Base-by-base conservation (phyloP, 2,113 vertebrate species). In the Alexandromys fortis region DNA sequence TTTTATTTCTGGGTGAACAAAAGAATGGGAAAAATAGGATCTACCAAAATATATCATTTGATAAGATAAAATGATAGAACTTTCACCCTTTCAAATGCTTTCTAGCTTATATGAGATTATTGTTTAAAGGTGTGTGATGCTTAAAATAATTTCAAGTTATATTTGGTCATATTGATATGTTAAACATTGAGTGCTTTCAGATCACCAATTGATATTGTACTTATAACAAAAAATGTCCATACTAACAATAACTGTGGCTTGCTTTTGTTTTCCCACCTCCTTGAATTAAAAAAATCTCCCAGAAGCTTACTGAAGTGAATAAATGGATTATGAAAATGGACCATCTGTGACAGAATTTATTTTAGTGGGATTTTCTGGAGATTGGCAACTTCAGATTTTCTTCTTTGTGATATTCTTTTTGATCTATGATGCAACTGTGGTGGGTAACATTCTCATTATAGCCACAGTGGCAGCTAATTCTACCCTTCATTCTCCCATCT, bases 331-430 rank as follows among this genome's bases (percentile, higher is more conserved):
- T 73, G 92, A 76, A 70, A 97, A 98, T 85, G 91, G 30, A 89
- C 96, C 97, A 78, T 1, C 88, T 28, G 94, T 97, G 91, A 95
- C 78, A 42, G 95, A 98, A 6, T 98, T 97, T 96, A 89, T 97
- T 93, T 96, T 98, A 78, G 33, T 87, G 45, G 94, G 96, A 76
- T 96, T 97, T 72, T 93, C 90, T 49, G 81, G 81, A 82, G 30
- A 4, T 35, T 79, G 95, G 90, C 24, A 76, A 82, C 87, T 96
- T 47, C 95, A 93, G 26, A 38, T 77, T 85, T 93, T 94, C 42
- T 93, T 87, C 63, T 97, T 97, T 61, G 52, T 93, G n/a, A 65
- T 11, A 55, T 97, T 97, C 78, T 88, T 70, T 55, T 78, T 97
- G n/a, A 81, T 96, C 63, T 97, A 94, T 7, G 4, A 42, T 24